phyloP scores from a whole-genome alignment of 2,797 vertebrate species.

The Thunnus albacares region DNA sequence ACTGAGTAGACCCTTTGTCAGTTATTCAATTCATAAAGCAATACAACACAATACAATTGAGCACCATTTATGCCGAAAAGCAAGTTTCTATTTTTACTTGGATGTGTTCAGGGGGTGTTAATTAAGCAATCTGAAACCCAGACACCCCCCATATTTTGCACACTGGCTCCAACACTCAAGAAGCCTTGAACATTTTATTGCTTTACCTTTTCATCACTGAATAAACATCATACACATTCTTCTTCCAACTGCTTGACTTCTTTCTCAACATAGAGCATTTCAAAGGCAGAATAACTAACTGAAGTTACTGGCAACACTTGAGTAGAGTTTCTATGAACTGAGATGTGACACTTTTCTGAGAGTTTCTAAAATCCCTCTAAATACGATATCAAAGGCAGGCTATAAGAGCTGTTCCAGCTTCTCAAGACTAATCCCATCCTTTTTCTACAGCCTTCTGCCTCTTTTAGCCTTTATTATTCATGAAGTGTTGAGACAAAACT shows the following conservation, averaged over 20 bases:
- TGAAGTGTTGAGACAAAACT: slow-evolving; percentile 4
- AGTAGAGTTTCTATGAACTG: not conserved
- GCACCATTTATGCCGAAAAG: no score
- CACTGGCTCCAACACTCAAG: no score
- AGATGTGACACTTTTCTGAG: slow-evolving; percentile 18
- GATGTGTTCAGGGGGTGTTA: no score
- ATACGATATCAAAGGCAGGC: slow-evolving; percentile 58
- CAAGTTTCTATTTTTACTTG: no score
- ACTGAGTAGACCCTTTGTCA: no score
- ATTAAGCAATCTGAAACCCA: no score
- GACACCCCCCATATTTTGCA: no score
- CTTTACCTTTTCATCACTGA: not conserved
- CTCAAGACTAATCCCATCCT: slow-evolving; percentile 41
- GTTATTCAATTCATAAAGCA: no score
- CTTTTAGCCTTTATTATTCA: slow-evolving; percentile 11
- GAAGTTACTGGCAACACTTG: not conserved
- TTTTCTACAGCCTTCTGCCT: not conserved
- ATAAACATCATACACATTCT: not conserved
- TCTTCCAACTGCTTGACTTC: not conserved
- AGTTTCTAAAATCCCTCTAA: slow-evolving; percentile 38
- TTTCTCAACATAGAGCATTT: slow-evolving; percentile 4
- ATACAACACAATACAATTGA: no score
- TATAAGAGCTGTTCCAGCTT: slow-evolving; percentile 37
- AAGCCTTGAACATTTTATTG: no score
- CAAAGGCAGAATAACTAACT: slow-evolving; percentile 1